Conservation (phyloP, 1,140 invertebrate genomes). For the Laodelphax striatellus region DNA sequence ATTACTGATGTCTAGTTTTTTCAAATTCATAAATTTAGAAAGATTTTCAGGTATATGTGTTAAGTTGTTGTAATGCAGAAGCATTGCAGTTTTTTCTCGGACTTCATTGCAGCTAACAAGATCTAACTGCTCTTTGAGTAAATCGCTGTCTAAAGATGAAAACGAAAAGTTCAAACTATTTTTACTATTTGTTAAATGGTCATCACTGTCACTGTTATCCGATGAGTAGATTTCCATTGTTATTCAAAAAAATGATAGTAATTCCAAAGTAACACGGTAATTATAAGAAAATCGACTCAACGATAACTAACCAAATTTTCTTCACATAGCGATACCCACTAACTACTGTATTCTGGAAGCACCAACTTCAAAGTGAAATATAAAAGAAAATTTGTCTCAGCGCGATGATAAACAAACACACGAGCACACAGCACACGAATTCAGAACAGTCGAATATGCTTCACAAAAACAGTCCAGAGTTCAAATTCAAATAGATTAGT, state of each 20-base stretch:
- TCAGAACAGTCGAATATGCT: no score
- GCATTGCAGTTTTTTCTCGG: constrained; percentile 42
- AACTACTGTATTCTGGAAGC: no score
- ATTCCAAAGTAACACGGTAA: no score
- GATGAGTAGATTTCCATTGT: constrained; percentile 31
- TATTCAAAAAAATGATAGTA: not conserved
- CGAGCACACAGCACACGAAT: no score
- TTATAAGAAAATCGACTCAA: no score
- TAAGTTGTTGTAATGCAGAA: constrained; percentile 58
- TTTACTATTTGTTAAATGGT: constrained; percentile 32
- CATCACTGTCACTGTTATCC: constrained; percentile 66
- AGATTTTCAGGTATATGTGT: constrained; percentile 37
- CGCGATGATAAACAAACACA: no score
- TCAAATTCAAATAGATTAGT: no score
- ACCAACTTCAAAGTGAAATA: no score
- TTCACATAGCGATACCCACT: no score
- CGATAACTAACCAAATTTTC: no score
- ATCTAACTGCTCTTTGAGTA: constrained; percentile 43
- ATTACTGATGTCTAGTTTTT: constrained; percentile 73
- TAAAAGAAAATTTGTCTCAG: no score
- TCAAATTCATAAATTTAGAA: constrained; percentile 51
- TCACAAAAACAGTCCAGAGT: no score
- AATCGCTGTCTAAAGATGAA: constrained; percentile 43
- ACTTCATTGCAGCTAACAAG: constrained; percentile 30
- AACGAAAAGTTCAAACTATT: constrained; percentile 58